phyloP scores from a whole-genome alignment of 2,113 vertebrate species.

The Rattus norvegicus region DNA sequence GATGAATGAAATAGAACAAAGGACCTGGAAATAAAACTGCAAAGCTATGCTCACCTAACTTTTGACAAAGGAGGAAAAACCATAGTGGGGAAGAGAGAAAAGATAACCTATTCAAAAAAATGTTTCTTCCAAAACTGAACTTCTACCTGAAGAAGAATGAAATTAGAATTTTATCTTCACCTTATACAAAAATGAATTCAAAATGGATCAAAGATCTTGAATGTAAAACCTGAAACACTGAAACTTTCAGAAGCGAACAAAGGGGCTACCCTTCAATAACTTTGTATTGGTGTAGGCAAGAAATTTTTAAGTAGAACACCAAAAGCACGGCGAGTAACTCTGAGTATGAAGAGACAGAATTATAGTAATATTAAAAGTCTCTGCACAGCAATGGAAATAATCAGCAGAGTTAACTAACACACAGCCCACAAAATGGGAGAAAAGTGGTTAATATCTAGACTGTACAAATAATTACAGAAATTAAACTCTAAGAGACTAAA shows the following conservation, averaged over 20 bases:
- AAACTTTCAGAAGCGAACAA: background rate
- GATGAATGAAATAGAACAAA: background rate
- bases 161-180: background rate
- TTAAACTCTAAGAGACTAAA: background rate
- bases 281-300: background rate
- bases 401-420: background rate
- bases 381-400: background rate
- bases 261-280: background rate
- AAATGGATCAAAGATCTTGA: background rate
- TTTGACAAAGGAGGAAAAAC: background rate
- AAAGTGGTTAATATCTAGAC: background rate
- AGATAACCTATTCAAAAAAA: background rate
- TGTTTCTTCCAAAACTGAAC: background rate
- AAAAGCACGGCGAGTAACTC: too few species aligned
- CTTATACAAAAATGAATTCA: background rate
- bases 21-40: background rate
- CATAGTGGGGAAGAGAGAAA: background rate
- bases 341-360: background rate
- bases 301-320: too few species aligned
- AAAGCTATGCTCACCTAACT: background rate
- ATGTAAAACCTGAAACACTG: background rate
- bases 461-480: background rate
- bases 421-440: background rate
- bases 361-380: background rate
- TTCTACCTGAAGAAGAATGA: background rate